These are phyloP conservation scores for Dysmachus trigonus DNA, from an alignment of 2,888 invertebrate species.

Conservation along the genomic window DNA sequence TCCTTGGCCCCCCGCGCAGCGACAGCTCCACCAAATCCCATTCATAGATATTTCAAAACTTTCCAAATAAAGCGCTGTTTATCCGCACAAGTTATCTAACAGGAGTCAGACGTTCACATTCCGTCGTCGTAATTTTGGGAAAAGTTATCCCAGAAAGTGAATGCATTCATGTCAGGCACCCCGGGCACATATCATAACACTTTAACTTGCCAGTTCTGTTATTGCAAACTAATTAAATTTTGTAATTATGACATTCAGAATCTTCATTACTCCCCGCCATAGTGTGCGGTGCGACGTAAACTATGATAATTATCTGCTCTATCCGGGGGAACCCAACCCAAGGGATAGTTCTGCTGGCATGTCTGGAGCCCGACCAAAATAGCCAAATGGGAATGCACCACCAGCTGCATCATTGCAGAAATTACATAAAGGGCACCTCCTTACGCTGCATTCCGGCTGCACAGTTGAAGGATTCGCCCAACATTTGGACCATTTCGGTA, in stretches of 20 bases:
- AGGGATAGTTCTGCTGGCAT: background rate
- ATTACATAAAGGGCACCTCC: background rate
- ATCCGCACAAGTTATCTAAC: constrained; percentile 2
- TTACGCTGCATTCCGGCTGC: background rate
- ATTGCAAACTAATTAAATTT: constrained; percentile 44
- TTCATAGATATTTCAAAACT: constrained; percentile 3
- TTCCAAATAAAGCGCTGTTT: constrained; percentile 8
- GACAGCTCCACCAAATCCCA: background rate
- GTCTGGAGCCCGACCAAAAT: background rate
- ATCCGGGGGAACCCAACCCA: background rate
- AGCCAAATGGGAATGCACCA: background rate
- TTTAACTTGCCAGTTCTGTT: background rate
- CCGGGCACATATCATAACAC: background rate
- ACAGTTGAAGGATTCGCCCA: background rate
- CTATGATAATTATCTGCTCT: constrained; percentile 26
- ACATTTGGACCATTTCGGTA: background rate
- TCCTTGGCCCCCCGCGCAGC: background rate
- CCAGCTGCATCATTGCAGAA: background rate
- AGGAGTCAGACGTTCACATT: background rate
- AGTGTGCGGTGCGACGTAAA: background rate
- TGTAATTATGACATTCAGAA: constrained; percentile 39
- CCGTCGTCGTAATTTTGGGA: background rate
- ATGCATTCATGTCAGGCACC: constrained; percentile 19
- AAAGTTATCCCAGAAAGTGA: background rate
- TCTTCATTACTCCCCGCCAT: background rate